These are phyloP conservation scores for Pangasianodon gigas DNA, from an alignment of 2,113 vertebrate genomes.

Conservation along the genomic window DNA sequence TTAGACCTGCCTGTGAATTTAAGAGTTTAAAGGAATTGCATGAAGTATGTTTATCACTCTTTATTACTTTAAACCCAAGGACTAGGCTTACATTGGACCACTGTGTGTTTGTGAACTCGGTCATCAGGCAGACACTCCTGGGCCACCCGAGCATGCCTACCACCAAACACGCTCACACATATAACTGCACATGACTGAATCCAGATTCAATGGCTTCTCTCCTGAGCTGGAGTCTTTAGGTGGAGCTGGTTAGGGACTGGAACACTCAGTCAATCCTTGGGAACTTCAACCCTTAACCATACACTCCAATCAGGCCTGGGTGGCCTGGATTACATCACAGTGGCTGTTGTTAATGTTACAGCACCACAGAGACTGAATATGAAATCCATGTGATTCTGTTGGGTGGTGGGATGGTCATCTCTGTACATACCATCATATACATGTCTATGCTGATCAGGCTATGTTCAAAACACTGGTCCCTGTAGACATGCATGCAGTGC, in stretches of 20 bases:
- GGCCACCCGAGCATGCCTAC: slow-evolving; percentile 9
- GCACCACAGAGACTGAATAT: slow-evolving; percentile 28
- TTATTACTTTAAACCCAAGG: neutral
- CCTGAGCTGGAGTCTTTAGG: slow-evolving; percentile 45
- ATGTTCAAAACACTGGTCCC: neutral
- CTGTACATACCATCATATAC: slow-evolving; percentile 10
- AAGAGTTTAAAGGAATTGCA: neutral
- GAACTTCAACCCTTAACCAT: slow-evolving; percentile 62
- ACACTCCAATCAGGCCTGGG: slow-evolving; percentile 69
- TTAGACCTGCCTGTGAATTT: neutral
- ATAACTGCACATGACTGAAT: slow-evolving; percentile 57
- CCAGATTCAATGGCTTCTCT: slow-evolving; percentile 59
- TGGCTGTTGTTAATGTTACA: slow-evolving; percentile 45
- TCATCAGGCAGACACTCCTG: slow-evolving; percentile 31
- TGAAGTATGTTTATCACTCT: neutral
- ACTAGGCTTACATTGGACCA: neutral
- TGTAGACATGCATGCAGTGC: neutral
- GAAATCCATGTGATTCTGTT: slow-evolving; percentile 27
- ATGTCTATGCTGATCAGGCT: slow-evolving; percentile 14
- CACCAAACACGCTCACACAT: neutral
- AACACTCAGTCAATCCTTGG: slow-evolving; percentile 55
- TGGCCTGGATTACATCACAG: slow-evolving; percentile 70
- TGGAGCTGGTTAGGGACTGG: slow-evolving; percentile 34
- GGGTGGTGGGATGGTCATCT: slow-evolving; percentile 10
- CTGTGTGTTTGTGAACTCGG: neutral